Conservation (phyloP, 92 coral and sea anemone species). For the Parazoanthus atlanticus region DNA sequence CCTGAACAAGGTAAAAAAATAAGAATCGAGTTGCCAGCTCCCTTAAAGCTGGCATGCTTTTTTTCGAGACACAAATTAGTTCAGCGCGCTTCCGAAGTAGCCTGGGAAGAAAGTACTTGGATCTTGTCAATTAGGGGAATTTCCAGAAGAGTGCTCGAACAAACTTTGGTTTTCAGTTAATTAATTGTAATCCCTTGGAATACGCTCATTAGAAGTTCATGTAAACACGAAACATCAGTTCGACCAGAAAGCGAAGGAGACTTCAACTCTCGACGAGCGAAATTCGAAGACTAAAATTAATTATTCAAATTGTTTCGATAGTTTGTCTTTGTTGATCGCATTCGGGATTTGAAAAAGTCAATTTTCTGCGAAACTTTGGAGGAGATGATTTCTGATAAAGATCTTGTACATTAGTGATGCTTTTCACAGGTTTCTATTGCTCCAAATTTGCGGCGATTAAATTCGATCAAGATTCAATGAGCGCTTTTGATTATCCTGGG, state of each 20-base stretch:
- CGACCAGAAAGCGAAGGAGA: background rate
- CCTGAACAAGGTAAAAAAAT: background rate
- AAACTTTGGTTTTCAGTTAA: conserved; percentile 42
- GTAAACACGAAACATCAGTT: conserved; percentile 20
- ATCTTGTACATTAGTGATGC: conserved; percentile 42
- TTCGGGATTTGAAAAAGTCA: conserved; percentile 20
- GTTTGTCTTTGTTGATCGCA: conserved; percentile 28
- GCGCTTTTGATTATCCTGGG: conserved; percentile 34
- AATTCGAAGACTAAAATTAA: conserved; percentile 19
- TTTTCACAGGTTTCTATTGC: conserved; percentile 43
- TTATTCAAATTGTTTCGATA: conserved; percentile 24
- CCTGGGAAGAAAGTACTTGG: background rate
- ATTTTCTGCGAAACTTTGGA: conserved; percentile 16
- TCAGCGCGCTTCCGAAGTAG: conserved; percentile 16
- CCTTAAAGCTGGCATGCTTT: background rate
- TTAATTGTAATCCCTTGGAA: conserved; percentile 47
- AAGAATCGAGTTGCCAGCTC: conserved; percentile 1
- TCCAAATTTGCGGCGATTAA: conserved; percentile 38
- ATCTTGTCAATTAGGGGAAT: conserved; percentile 46
- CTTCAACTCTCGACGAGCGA: background rate
- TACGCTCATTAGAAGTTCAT: conserved; percentile 28
- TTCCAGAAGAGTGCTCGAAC: conserved; percentile 39
- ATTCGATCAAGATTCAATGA: conserved; percentile 42
- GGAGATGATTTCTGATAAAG: conserved; percentile 30
- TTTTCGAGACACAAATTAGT: conserved; percentile 23